phyloP scores from a whole-genome alignment of 2,888 invertebrate species.

The Onchidella celtica region DNA sequence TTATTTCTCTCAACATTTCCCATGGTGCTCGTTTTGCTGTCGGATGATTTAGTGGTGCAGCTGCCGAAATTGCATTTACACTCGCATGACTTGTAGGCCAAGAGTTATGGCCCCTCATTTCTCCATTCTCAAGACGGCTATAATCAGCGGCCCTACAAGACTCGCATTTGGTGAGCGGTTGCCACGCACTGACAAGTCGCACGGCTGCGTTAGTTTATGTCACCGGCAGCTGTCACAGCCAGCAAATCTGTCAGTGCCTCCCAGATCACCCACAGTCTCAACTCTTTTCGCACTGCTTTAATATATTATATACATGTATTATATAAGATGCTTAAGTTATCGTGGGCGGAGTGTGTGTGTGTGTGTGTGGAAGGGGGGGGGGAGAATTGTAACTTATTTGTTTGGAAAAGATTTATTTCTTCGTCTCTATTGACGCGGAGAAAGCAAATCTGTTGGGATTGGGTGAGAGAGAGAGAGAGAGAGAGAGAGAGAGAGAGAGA shows the following conservation, averaged over 20 bases:
- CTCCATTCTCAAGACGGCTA: constrained; percentile 3
- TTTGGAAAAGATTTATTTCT: too few relatives aligned
- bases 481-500: too few relatives aligned
- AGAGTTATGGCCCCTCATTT: constrained; percentile 24
- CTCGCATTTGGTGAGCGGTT: background rate
- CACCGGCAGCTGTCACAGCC: constrained; percentile 23
- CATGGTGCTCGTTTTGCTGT: background rate
- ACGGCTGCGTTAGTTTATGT: constrained; percentile 4
- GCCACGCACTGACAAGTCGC: background rate
- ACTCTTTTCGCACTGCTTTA: too few relatives aligned
- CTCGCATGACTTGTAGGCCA: background rate
- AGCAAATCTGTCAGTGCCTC: background rate
- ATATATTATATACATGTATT: too few relatives aligned
- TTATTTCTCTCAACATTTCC: constrained; percentile 3
- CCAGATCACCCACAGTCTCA: too few relatives aligned
- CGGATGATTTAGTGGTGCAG: constrained; percentile 39
- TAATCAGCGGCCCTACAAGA: background rate
- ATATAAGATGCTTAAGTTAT: too few relatives aligned
- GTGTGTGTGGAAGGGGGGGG: too few relatives aligned
- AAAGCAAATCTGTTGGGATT: too few relatives aligned
- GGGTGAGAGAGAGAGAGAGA: too few relatives aligned
- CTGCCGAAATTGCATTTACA: constrained; percentile 37
- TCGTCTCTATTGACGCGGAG: too few relatives aligned
- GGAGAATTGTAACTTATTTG: too few relatives aligned
- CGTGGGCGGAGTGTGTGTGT: too few relatives aligned